Evolutionary conservation across 2,888 invertebrate species (phyloP).

Genomic region (Mesorhabditis belari): DNA sequence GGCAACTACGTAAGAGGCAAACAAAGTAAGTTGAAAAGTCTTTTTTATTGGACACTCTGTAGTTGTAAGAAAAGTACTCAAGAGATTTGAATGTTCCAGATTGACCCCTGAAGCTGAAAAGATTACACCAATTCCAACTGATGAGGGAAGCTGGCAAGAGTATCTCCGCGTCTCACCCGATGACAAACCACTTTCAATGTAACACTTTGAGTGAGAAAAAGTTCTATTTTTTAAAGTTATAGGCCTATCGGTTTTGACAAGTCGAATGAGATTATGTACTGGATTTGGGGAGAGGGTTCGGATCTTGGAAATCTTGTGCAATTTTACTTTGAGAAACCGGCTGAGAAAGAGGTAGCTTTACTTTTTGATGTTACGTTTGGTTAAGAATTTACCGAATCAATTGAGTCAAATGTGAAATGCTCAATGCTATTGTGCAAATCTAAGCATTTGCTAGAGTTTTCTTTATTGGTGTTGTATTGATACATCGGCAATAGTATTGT

Average conservation of each 20-base stretch:
- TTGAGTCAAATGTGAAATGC: no score
- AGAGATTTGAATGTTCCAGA: no score
- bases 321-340: slow-evolving; percentile 43
- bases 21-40: no score
- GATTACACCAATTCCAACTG: slow-evolving; percentile 26
- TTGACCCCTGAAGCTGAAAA: slow-evolving; percentile 26
- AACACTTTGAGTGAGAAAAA: slow-evolving; percentile 2
- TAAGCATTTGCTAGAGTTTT: no score
- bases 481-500: no score
- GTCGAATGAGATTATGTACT: slow-evolving; percentile 45
- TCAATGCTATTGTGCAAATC: no score
- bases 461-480: no score
- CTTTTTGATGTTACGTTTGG: no score
- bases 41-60: no score
- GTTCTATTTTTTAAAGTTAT: slow-evolving; percentile 5
- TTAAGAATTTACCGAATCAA: no score
- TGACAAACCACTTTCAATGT: slow-evolving; percentile 47
- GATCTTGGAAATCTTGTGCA: slow-evolving; percentile 46
- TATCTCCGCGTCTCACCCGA: slow-evolving; percentile 43
- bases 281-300: slow-evolving; percentile 45
- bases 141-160: slow-evolving; percentile 39
- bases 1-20: neutral
- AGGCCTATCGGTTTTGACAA: slow-evolving; percentile 47
- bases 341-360: slow-evolving; percentile 29
- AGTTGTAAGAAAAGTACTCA: no score